Conservation (phyloP, 2,797 vertebrate species). For the Pipistrellus pipistrellus region DNA sequence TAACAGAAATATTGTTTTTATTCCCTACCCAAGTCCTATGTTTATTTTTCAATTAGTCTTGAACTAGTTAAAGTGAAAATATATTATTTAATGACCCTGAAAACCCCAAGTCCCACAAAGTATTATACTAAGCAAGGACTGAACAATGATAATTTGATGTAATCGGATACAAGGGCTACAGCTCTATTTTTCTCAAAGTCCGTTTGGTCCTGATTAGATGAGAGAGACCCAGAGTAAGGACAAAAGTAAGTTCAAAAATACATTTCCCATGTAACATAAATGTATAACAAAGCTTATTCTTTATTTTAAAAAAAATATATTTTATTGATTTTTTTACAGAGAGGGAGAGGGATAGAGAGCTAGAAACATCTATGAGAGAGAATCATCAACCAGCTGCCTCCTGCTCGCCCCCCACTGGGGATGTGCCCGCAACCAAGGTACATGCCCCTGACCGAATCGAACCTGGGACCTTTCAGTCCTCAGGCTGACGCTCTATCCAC, state of each 20-base stretch:
- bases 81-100: conserved; percentile 10
- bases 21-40: neutral
- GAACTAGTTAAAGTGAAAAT: conserved; percentile 22
- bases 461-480: no score
- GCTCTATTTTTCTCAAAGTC: neutral
- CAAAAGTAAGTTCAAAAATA: conserved; percentile 38
- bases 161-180: conserved; percentile 16
- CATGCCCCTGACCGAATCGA: no score
- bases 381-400: no score
- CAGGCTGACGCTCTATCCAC: no score
- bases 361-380: no score
- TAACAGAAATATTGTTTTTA: conserved; percentile 37
- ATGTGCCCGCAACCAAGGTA: no score
- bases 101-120: neutral
- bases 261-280: conserved; percentile 35
- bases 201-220: conserved; percentile 44
- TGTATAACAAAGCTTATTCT: neutral
- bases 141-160: conserved; percentile 43
- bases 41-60: conserved; percentile 47
- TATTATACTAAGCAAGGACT: conserved; percentile 24
- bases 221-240: neutral
- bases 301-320: no score
- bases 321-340: no score
- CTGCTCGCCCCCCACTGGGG: no score
- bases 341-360: no score